These are phyloP conservation scores for Climacteris rufus DNA, from an alignment of 2,113 vertebrate genomes.

Conservation along the genomic window DNA sequence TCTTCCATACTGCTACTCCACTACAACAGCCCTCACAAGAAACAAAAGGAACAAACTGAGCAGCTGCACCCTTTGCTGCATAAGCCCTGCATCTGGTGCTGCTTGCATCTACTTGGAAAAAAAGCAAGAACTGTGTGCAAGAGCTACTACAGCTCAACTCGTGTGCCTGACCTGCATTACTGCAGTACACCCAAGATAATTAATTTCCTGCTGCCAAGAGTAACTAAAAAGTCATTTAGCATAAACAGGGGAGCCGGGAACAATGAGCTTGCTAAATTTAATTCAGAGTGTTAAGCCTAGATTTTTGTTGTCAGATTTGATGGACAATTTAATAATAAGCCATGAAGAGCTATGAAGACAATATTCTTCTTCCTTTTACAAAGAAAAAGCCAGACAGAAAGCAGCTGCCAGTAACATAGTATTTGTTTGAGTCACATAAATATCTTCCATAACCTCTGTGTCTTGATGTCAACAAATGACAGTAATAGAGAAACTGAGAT, in stretches of 20 bases:
- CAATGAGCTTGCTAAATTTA: background rate
- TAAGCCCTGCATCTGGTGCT: background rate
- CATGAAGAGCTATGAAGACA: background rate
- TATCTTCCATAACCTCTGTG: conserved; percentile 2
- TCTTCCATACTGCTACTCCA: background rate
- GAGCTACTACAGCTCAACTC: background rate
- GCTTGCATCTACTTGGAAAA: background rate
- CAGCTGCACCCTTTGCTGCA: background rate
- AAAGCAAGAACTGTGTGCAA: background rate
- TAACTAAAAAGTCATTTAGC: background rate
- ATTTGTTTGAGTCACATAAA: conserved; percentile 1
- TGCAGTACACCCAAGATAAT: background rate
- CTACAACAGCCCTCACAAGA: background rate
- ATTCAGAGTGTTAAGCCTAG: background rate
- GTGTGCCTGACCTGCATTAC: fast-evolving
- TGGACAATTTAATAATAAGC: background rate
- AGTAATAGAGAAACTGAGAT: background rate
- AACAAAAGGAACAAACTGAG: background rate
- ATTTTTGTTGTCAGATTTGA: background rate
- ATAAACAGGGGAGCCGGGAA: background rate
- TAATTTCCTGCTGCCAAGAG: background rate
- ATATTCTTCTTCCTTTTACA: background rate
- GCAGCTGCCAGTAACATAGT: background rate
- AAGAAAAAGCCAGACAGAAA: background rate
- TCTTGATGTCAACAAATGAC: conserved; percentile 35